Conservation (phyloP, 2,797 vertebrate genomes). For the Acanthis flammea region DNA sequence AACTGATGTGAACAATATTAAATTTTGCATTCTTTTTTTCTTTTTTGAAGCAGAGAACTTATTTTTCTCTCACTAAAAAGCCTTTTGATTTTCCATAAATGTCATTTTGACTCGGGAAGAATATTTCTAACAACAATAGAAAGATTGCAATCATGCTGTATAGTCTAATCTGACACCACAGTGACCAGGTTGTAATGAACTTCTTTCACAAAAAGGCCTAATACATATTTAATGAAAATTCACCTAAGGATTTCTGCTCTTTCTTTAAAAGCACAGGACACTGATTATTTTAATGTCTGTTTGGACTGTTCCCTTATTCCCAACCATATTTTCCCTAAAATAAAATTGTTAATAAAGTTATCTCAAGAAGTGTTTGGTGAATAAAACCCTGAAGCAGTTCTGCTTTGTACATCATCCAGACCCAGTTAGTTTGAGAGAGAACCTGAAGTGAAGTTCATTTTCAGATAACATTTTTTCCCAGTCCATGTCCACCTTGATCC, state of each 20-base stretch:
- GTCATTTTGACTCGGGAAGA: not conserved
- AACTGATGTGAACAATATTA: not conserved
- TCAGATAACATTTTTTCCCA: not conserved
- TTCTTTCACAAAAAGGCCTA: not conserved
- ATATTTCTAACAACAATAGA: not conserved
- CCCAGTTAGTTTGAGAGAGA: not conserved
- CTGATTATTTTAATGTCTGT: not conserved
- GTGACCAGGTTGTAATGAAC: not conserved
- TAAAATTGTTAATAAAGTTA: not conserved
- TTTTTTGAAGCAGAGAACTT: not conserved
- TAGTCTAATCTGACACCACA: not conserved
- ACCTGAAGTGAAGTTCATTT: not conserved
- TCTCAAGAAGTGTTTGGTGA: not conserved
- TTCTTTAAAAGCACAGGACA: not conserved
- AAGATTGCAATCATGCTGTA: not conserved
- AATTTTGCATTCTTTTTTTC: not conserved
- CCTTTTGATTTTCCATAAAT: not conserved
- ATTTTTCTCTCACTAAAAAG: not conserved
- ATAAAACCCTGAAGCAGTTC: not conserved
- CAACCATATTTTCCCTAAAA: not conserved
- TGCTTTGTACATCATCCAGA: not conserved
- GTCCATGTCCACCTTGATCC: not conserved
- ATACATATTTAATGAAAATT: not conserved
- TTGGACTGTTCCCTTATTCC: not conserved
- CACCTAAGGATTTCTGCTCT: not conserved